phyloP scores from a whole-genome alignment of 1,140 invertebrate genomes.

The Leptinotarsa defecta region DNA sequence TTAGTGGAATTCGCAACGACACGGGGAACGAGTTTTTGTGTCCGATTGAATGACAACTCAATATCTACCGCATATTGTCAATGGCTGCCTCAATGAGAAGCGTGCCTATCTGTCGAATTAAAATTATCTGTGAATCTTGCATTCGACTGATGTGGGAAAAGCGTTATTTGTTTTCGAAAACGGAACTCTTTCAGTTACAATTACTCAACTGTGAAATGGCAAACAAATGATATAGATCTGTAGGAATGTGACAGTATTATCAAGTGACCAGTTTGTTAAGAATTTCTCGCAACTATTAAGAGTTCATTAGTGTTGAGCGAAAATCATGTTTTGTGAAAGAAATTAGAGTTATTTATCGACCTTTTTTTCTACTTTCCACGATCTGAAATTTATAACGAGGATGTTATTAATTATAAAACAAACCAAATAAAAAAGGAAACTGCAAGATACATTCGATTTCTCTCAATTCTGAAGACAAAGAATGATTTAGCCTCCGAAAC shows the following conservation, averaged over 20 bases:
- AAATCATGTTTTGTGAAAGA: too few species aligned
- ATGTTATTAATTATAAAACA: too few species aligned
- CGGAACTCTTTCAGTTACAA: not conserved
- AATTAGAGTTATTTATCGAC: too few species aligned
- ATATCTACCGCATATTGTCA: conserved; percentile 19
- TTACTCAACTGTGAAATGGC: not conserved
- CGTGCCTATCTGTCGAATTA: conserved; percentile 16
- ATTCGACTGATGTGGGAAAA: conserved; percentile 2
- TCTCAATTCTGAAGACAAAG: too few species aligned
- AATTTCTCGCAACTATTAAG: too few species aligned
- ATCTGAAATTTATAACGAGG: too few species aligned
- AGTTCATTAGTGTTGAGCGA: too few species aligned
- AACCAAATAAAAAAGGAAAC: too few species aligned
- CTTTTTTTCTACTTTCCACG: too few species aligned
- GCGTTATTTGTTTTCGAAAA: not conserved
- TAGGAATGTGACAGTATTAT: not conserved
- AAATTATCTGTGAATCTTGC: not conserved
- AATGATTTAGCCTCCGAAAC: too few species aligned
- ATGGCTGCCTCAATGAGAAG: conserved; percentile 1
- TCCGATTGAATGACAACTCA: conserved; percentile 15
- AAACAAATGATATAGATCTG: not conserved
- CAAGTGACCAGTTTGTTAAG: not conserved
- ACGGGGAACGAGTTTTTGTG: conserved; percentile 15
- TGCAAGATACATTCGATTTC: too few species aligned
- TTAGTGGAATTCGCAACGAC: conserved; percentile 6